Conservation (phyloP, 30 jellyfish, hydroid and myxozoan species). For the Chironex yamaguchii region DNA sequence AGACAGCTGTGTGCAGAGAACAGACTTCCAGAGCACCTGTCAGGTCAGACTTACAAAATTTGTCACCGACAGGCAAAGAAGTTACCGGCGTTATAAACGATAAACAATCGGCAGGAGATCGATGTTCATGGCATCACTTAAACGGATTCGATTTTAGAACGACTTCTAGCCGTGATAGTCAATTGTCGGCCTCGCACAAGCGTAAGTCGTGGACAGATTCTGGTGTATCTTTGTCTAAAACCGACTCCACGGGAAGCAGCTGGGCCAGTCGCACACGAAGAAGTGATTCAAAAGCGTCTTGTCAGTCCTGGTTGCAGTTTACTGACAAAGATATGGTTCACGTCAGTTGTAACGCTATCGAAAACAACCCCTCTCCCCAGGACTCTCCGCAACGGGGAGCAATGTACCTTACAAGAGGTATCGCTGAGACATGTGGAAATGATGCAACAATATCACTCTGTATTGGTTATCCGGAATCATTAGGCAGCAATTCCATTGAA, state of each 20-base stretch:
- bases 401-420: too few relatives aligned
- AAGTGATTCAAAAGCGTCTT: neutral
- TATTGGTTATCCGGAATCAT: neutral
- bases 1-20: neutral
- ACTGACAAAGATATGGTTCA: neutral
- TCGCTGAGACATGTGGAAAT: neutral
- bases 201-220: slow-evolving; percentile 89
- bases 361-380: neutral
- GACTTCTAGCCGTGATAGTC: neutral
- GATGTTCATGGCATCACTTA: neutral
- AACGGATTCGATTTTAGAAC: neutral
- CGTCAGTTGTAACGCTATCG: neutral
- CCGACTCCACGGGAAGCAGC: slow-evolving; percentile 82
- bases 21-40: neutral
- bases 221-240: slow-evolving; percentile 74
- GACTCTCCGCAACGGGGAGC: too few relatives aligned
- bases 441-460: neutral
- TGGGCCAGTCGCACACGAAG: slow-evolving; percentile 14
- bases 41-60: neutral
- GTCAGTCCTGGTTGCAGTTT: neutral
- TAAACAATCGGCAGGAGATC: neutral
- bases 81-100: neutral
- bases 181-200: neutral
- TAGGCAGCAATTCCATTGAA: neutral
- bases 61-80: neutral